Evolutionary conservation across 2,888 invertebrate genomes (phyloP), one percentile per base, ranked within the genome.

Genomic region (Hirtodrosophila alboralis): DNA sequence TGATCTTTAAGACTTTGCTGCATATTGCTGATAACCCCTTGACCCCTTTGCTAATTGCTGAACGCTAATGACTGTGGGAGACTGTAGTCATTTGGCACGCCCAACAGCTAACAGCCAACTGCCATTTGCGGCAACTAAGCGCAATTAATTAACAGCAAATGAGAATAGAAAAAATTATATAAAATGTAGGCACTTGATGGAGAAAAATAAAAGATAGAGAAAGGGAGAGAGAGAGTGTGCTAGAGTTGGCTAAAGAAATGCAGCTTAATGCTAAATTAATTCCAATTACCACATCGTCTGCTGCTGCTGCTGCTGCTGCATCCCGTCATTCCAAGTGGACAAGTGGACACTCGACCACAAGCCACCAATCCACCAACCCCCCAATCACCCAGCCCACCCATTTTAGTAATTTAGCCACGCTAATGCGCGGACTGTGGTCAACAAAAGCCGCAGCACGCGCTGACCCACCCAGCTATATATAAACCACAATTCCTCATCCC

Each of bases 181-280:
- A 74, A 79, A 79, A 79, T 79, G 74, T 83, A 73, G 69, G 83
- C 56, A 76, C 84, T 80, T 71, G 63, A 77, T 26, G 8, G 6
- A n/a, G n/a, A n/a, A n/a, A n/a, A n/a, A n/a, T n/a, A n/a, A n/a
- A n/a, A n/a, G n/a, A n/a, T n/a, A n/a, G n/a, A n/a, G n/a, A n/a
- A n/a, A n/a, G n/a, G n/a, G n/a, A n/a, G n/a, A n/a, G n/a, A n/a
- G n/a, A n/a, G n/a, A n/a, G n/a, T n/a, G n/a, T 23, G 23, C 40
- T 6, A 30, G 43, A 66, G 64, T 75, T 69, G 63, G 69, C 67
- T 52, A 81, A 78, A 76, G 78, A 84, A 84, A 71, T 81, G 81
- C 74, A 69, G 84, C 75, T 77, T 81, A 84, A 83, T 84, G 83
- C 84, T 83, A 79, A 84, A 84, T 84, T 83, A 84, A 84, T 84